Conservation (phyloP, 1,140 invertebrate genomes). For the Lethocerus indicus region DNA sequence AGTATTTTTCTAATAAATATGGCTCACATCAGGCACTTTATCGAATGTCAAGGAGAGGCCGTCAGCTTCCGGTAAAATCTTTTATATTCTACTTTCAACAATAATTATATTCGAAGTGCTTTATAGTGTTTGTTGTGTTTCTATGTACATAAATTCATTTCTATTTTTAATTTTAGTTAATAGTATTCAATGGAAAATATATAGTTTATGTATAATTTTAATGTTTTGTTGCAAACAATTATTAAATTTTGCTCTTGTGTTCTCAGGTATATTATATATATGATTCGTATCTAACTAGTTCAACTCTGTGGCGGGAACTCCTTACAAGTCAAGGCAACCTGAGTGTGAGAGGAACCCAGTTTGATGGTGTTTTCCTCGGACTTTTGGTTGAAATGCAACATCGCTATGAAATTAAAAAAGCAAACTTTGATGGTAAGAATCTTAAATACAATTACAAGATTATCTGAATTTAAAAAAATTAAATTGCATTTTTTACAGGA, state of each 20-base stretch:
- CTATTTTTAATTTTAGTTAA: no score
- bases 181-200: no score
- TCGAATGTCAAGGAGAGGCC: slow-evolving; percentile 26
- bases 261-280: slow-evolving; percentile 31
- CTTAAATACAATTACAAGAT: not conserved
- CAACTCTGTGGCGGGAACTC: slow-evolving; percentile 29
- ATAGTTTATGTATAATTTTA: not conserved
- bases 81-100: not conserved
- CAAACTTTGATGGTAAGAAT: slow-evolving; percentile 33
- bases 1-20: slow-evolving; percentile 24
- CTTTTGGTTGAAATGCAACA: slow-evolving; percentile 28
- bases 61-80: slow-evolving; percentile 26
- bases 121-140: no score
- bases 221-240: not conserved
- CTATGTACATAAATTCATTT: no score
- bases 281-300: slow-evolving; percentile 34
- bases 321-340: slow-evolving; percentile 30
- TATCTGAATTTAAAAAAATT: not conserved
- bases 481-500: not conserved
- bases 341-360: slow-evolving; percentile 29
- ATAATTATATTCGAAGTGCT: no score
- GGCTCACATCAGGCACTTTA: slow-evolving; percentile 32
- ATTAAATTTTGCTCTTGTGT: not conserved
- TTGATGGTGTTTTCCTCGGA: slow-evolving; percentile 38
- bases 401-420: slow-evolving; percentile 30